Base-by-base conservation (phyloP, 2,888 invertebrate genomes). In the Brenthis daphne region DNA sequence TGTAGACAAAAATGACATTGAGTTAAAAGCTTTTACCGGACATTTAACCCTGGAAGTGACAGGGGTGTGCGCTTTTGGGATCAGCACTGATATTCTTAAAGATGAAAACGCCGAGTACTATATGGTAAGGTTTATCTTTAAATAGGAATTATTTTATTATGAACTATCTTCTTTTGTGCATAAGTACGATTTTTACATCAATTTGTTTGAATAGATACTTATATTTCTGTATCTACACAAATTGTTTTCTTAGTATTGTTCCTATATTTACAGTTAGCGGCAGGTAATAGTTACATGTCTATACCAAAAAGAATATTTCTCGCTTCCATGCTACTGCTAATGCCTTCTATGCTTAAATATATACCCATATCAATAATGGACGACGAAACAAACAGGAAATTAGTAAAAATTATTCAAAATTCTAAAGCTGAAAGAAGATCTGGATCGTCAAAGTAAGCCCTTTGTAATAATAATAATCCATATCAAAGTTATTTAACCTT, bases 11-110 rank as follows among this genome's bases (percentile, higher is more conserved):
- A 8, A 29, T 3, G 56, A 53, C 14, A 53, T 63, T 43, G 63
- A 63, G 20, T 14, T 63, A 33, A 37, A 63, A 6, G 37, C 37
- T 57, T 86, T 90, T 16, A 90, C 93, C 80, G 94, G 94, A 0
- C 92, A 93, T 76, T 93, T 89, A 68, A 93, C 94, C 0, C 76
- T 94, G 67, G 94, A 94, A 80, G 92, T 93, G 3, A 94, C 94
- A 64, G 94, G 94, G n/a, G 89, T 90, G 14, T 93, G 93, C 80
- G 94, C 94, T 33, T 94, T 94, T 83, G 94, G 94, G 1, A 90
- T 94, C 8, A 90, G 92, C 77, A 89, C 90, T 70, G 89, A 93
- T 72, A 90, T 93, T 11, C 78, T 93, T 16, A 86, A 83, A 57
- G 87, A 90, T 71, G 87, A 87, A 73, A 88, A 93, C 74, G 87